A percentile compares a stretch with the other conserved stretches of the same genome.
Evolutionary conservation across 2,113 vertebrate species (phyloP).

Genomic region (Rhodinocichla rosea): DNA sequence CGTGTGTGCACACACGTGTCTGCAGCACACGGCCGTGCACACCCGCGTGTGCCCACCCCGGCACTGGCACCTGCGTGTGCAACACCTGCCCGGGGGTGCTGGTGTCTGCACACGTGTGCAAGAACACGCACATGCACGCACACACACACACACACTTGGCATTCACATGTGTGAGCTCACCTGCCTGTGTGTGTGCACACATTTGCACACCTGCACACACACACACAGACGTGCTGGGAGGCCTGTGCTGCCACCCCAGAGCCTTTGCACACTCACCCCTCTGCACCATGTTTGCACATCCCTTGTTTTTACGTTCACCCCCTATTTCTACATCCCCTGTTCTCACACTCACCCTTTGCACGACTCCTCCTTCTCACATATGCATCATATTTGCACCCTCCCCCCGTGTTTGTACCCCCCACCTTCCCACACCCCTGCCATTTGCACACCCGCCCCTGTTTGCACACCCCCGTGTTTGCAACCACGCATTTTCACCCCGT

Average conservation of each 20-base stretch:
- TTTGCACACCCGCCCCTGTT: neutral
- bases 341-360: neutral
- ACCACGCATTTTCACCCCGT: neutral
- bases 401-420: neutral
- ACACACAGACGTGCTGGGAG: accelerated
- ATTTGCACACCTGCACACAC: neutral
- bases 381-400: accelerated
- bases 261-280: neutral
- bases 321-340: too few relatives aligned
- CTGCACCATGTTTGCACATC: neutral
- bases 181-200: neutral
- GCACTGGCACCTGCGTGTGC: neutral
- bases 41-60: neutral
- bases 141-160: too few relatives aligned
- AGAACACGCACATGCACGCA: accelerated
- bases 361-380: accelerated
- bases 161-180: neutral
- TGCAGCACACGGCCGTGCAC: neutral
- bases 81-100: neutral
- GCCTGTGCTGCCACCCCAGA: neutral
- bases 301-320: neutral
- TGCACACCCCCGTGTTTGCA: neutral
- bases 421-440: neutral
- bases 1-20: neutral
- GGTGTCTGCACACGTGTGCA: neutral